These are phyloP conservation scores for Neria commutata DNA, from an alignment of 2,888 invertebrate species.

Conservation along the genomic window DNA sequence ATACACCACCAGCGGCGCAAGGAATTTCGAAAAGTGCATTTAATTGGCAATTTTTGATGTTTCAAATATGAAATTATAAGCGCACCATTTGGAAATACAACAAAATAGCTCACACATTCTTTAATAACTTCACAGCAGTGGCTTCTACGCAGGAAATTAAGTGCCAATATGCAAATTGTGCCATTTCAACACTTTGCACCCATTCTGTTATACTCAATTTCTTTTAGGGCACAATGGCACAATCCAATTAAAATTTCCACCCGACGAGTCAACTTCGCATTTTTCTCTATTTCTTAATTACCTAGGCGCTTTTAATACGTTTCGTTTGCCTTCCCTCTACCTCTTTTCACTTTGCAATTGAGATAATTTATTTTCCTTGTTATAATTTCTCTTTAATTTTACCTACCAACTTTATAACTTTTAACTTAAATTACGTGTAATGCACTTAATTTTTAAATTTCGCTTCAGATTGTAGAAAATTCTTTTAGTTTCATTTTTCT, in stretches of 20 bases:
- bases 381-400: background rate
- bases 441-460: background rate
- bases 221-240: constrained; percentile 1
- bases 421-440: background rate
- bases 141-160: no score
- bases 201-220: constrained; percentile 22
- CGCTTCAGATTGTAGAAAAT: background rate
- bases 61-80: no score
- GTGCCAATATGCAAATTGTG: constrained; percentile 8
- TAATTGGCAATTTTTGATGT: no score
- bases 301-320: constrained; percentile 10
- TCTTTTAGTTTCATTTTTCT: constrained; percentile 10
- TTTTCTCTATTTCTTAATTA: constrained; percentile 10
- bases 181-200: constrained; percentile 12
- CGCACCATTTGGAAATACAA: background rate
- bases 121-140: background rate
- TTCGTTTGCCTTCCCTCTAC: background rate
- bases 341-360: no score
- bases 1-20: background rate
- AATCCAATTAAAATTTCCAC: background rate
- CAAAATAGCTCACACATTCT: no score
- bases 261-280: background rate
- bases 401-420: background rate
- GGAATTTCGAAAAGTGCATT: no score
- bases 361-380: background rate